A percentile compares a stretch with the other conserved stretches of the same genome.
Conservation (phyloP, 2,888 invertebrate genomes). For the Drosophila merina region DNA sequence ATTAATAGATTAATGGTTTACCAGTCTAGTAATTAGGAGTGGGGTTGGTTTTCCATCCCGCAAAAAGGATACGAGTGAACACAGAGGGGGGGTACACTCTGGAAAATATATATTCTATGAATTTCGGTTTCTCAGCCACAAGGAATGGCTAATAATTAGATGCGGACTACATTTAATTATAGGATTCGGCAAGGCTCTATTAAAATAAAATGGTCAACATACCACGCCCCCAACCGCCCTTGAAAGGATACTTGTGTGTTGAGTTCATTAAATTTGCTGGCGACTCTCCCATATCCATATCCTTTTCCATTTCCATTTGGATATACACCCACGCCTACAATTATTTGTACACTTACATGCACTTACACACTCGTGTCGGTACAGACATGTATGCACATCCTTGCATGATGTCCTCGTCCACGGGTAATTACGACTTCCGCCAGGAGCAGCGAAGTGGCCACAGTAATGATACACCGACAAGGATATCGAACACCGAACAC, state of each 20-base stretch:
- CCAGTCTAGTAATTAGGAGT: slow-evolving; percentile 41
- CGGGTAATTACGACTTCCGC: slow-evolving; percentile 82
- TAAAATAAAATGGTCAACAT: slow-evolving; percentile 72
- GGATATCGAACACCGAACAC: slow-evolving; percentile 36
- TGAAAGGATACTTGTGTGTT: slow-evolving; percentile 24
- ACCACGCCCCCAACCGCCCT: slow-evolving; percentile 52
- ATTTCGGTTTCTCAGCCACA: slow-evolving; percentile 3
- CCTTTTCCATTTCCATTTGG: slow-evolving; percentile 3
- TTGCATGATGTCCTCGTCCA: slow-evolving; percentile 48
- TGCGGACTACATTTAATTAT: slow-evolving; percentile 73
- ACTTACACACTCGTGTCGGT: background rate
- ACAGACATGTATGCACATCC: slow-evolving; percentile 32
- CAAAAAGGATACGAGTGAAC: background rate
- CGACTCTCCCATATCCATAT: slow-evolving; percentile 11
- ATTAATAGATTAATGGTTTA: slow-evolving; percentile 73
- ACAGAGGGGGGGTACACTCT: too few relatives aligned
- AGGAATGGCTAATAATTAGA: slow-evolving; percentile 68
- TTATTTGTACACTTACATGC: slow-evolving; percentile 12
- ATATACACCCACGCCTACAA: slow-evolving; percentile 1
- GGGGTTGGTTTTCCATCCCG: slow-evolving; percentile 6
- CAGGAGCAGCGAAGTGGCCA: slow-evolving; percentile 59
- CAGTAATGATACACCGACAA: slow-evolving; percentile 43
- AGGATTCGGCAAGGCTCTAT: slow-evolving; percentile 62
- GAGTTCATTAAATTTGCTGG: slow-evolving; percentile 70
- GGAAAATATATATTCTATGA: too few relatives aligned